Evolutionary conservation across 2,797 vertebrate genomes (phyloP), one percentile per base, ranked within the genome.

Genomic region (Anas bahamensis): DNA sequence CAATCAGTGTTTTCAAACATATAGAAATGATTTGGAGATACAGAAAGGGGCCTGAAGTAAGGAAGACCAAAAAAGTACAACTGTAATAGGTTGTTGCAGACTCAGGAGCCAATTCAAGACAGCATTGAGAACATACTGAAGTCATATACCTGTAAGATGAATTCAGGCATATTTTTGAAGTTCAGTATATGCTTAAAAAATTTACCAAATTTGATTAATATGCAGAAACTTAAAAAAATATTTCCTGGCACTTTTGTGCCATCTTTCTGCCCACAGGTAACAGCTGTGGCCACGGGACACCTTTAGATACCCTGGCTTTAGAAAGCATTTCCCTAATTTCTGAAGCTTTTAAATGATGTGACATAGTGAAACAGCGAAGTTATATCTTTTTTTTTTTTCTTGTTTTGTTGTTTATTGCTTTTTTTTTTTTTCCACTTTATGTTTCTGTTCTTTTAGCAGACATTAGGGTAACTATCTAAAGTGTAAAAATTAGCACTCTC

Each of bases 221-320:
- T 12, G 18, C 28, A 64, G 57, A 69, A 76, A 56, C 13, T 59
- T 75, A 46, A 50, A 5, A 5, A 57, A 18, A 61, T 26, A 10
- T 1, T 2, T 29, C 4, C 10, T 37, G 18, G 13, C 7, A 8
- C 55, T 92, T 89, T 72, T 78, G 29, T 75, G 46, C 26, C 6
- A 9, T 37, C 5, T 16, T 70, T 66, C 70, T 74, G 37, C 64
- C 14, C 53, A 19, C 12, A 39, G 18, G 22, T 76, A 61, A 59
- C 12, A 52, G 26, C n/a, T 0, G 0, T 5, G 26, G 22, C 53
- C 29, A 37, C n/a, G 66, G 50, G 56, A 33, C 8, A 28, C 35
- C 10, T 59, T n/a, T 33, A 31, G 53, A 52, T 55, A 22, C 7
- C 19, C 56, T 64, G 39, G 22, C 31, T 87, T 72, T 55, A n/a